Percentiles rank a stretch among this genome's conserved stretches.
Conservation (phyloP, 2,888 invertebrate genomes). For the Argyresthia goedartella region DNA sequence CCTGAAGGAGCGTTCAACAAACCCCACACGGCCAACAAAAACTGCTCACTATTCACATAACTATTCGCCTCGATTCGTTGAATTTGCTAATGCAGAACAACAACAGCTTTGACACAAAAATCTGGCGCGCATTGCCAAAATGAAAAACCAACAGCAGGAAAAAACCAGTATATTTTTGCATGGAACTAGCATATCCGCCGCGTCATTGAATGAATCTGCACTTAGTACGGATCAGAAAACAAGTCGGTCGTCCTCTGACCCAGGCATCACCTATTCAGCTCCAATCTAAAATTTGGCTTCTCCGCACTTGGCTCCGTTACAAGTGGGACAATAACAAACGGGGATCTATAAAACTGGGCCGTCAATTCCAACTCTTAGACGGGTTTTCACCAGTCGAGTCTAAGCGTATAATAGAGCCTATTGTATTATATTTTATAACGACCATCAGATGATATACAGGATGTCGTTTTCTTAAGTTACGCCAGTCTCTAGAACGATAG, state of each 20-base stretch:
- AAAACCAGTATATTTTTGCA: slow-evolving; percentile 5
- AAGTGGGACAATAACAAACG: slow-evolving; percentile 51
- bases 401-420: slow-evolving; percentile 21
- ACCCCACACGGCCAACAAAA: too few relatives aligned
- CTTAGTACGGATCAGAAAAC: slow-evolving; percentile 5
- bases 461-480: too few relatives aligned
- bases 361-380: slow-evolving; percentile 36
- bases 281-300: slow-evolving; percentile 30
- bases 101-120: too few relatives aligned
- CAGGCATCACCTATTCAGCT: slow-evolving; percentile 15
- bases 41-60: too few relatives aligned
- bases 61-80: too few relatives aligned
- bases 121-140: background rate
- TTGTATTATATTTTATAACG: slow-evolving; percentile 11
- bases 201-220: slow-evolving; percentile 6
- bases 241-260: slow-evolving; percentile 8
- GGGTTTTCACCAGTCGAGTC: slow-evolving; percentile 39
- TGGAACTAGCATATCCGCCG: slow-evolving; percentile 6
- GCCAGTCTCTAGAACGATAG: background rate
- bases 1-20: background rate
- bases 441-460: slow-evolving; percentile 3
- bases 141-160: background rate
- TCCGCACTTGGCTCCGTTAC: slow-evolving; percentile 37
- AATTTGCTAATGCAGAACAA: too few relatives aligned
- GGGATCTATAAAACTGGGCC: slow-evolving; percentile 32